phyloP scores from a whole-genome alignment of 1,140 invertebrate genomes.

The Radopholus similis region DNA sequence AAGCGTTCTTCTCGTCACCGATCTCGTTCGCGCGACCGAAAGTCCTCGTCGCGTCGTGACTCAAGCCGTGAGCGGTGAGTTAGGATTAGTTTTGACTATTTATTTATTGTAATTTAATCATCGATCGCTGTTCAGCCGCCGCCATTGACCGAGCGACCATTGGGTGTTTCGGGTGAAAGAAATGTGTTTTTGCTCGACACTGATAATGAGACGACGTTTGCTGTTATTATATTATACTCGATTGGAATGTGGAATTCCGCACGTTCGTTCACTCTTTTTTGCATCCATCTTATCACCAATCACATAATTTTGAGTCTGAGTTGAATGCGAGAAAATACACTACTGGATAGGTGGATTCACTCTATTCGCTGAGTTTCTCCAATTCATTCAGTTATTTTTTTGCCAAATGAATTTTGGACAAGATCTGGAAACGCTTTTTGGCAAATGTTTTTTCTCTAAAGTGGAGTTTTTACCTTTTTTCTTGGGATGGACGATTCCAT shows the following conservation, averaged over 20 bases:
- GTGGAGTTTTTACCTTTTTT: too few relatives aligned
- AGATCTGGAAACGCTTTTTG: too few relatives aligned
- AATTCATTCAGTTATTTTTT: neutral
- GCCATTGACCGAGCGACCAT: slow-evolving; percentile 26
- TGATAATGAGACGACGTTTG: neutral
- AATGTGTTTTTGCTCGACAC: too few relatives aligned
- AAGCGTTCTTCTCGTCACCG: slow-evolving; percentile 14
- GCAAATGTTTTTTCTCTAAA: too few relatives aligned
- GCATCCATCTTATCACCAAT: too few relatives aligned
- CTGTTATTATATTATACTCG: neutral
- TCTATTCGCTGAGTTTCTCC: slow-evolving; percentile 1
- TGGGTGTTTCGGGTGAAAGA: too few relatives aligned
- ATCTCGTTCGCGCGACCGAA: slow-evolving; percentile 25
- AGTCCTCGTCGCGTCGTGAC: slow-evolving; percentile 32
- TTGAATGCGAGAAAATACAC: neutral
- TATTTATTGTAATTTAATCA: neutral
- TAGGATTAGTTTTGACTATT: neutral
- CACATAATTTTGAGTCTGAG: neutral
- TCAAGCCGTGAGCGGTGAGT: slow-evolving; percentile 28
- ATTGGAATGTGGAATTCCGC: neutral
- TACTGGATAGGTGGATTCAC: neutral
- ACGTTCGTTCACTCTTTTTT: neutral
- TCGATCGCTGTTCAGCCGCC: slow-evolving; percentile 17
- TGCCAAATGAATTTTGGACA: too few relatives aligned
- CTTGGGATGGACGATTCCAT: too few relatives aligned